These are phyloP conservation scores for Ibidorhyncha struthersii DNA, from an alignment of 2,113 vertebrate species.

Conservation along the genomic window DNA sequence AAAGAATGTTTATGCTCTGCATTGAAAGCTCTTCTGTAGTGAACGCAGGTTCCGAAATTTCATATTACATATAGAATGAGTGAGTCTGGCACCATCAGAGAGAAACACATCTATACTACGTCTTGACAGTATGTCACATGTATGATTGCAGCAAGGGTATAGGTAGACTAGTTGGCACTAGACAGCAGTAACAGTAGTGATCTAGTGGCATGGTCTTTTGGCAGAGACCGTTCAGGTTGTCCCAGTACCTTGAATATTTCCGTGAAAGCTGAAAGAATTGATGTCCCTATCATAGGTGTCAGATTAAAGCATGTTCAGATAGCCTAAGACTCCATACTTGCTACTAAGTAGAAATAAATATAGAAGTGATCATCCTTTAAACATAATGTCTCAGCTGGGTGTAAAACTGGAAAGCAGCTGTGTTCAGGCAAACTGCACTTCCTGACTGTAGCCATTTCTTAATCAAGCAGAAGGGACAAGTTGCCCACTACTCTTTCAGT, in stretches of 20 bases:
- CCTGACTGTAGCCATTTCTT: not conserved
- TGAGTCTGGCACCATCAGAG: not conserved
- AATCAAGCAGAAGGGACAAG: too few relatives aligned
- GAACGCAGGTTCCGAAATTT: not conserved
- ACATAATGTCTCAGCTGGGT: not conserved
- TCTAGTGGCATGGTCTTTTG: not conserved
- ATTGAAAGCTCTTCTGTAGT: not conserved
- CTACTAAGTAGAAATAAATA: not conserved
- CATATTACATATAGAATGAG: not conserved
- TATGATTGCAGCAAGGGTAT: not conserved
- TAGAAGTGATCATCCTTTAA: not conserved
- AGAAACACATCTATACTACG: not conserved
- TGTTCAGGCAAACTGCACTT: not conserved
- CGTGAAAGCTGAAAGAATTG: not conserved
- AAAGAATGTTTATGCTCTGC: not conserved
- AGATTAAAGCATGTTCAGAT: not conserved
- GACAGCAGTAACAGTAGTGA: not conserved
- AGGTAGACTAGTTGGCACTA: not conserved
- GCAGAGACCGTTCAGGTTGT: not conserved
- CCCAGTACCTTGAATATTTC: not conserved
- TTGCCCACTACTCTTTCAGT: not conserved
- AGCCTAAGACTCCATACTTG: not conserved
- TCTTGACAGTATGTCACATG: accelerated
- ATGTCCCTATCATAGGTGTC: not conserved
- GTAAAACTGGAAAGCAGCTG: not conserved